Base-by-base conservation (phyloP, 2,113 vertebrate genomes). In the Falco punctatus region DNA sequence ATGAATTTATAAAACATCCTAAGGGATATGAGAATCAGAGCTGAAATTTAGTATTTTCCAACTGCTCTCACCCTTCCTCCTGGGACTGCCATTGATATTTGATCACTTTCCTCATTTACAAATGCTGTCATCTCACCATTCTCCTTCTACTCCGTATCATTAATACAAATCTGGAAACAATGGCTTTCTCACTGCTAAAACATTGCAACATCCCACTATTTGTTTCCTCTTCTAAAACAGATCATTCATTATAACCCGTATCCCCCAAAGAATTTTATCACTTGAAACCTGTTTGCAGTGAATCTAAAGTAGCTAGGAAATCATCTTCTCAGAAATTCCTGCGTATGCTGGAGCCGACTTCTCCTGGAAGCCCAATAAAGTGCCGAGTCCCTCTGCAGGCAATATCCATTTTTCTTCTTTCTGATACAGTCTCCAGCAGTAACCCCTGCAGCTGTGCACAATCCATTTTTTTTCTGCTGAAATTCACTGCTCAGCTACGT, bases 251-350 rank as follows among this genome's bases (percentile, higher is more conserved):
- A 94, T 77, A 95, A 89, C 86, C 94, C 94, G 48, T 92, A 97
- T 92, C 86, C 96, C 96, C 96, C 85, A 90, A 96, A 97, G 96
- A 96, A 97, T 96, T 97, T 96, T 96, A 97, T 97, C 96, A 95
- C 92, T 95, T 94, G 90, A 95, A 97, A 95, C 88, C 78, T 95
- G 84, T 97, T 97, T 94, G 95, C 95, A 94, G 86, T 95, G 95
- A 95, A 96, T 97, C 91, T 96, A 94, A 97, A 95, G 95, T 80
- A 97, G 96, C 74, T 33, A 20, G 91, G 27, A 94, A 95, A 94
- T 85, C 86, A 91, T 88, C 94, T 92, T 59, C 92, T 87, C 89
- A 91, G 87, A 94, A 95, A 95, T 95, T 97, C 91, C 81, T 70
- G 84, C 0, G 5, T 80, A 69, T 0, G 1, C 91, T 35, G 74